A percentile compares a stretch with the other conserved stretches of the same genome.
Evolutionary conservation across 37 sponge, comb jelly and placozoan species (phyloP).

Genomic region (Ephydatia muelleri): DNA sequence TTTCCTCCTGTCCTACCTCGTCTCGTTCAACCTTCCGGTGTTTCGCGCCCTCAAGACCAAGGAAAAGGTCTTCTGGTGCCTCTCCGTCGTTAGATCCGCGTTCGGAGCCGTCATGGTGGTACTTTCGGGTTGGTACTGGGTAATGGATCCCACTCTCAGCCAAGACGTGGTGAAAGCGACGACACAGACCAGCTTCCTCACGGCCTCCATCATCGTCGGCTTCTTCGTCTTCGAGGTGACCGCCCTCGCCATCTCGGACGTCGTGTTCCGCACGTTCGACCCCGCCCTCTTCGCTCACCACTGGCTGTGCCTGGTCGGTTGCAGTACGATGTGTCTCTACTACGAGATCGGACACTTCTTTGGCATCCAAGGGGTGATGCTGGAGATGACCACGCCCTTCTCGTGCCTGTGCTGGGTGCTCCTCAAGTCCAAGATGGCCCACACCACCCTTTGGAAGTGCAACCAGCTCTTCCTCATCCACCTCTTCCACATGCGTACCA

Average conservation of each 20-base stretch:
- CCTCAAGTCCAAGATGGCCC: conserved; percentile 31
- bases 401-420: conserved; percentile 62
- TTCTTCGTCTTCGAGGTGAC: conserved; percentile 58
- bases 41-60: conserved; percentile 30
- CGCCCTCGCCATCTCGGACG: conserved; percentile 26
- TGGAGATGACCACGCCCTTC: conserved; percentile 72
- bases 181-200: conserved; percentile 13
- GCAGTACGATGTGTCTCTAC: conserved; percentile 7
- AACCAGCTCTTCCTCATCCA: conserved; percentile 66
- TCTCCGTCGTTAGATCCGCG: conserved; percentile 41
- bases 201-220: conserved; percentile 19
- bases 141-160: conserved; percentile 38
- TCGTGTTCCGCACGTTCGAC: conserved; percentile 38
- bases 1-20: conserved; percentile 15
- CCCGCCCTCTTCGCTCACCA: conserved; percentile 37
- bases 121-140: conserved; percentile 33
- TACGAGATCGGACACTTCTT: conserved; percentile 45
- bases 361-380: conserved; percentile 40
- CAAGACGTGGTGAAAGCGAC: conserved; percentile 24
- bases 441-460: conserved; percentile 35
- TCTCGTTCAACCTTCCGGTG: conserved; percentile 8
- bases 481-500: conserved; percentile 61
- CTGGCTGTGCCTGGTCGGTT: conserved; percentile 27
- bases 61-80: conserved; percentile 68
- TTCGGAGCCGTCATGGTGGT: conserved; percentile 28